Evolutionary conservation across 1,140 invertebrate genomes (phyloP).

Genomic region (Drosophila miranda): DNA sequence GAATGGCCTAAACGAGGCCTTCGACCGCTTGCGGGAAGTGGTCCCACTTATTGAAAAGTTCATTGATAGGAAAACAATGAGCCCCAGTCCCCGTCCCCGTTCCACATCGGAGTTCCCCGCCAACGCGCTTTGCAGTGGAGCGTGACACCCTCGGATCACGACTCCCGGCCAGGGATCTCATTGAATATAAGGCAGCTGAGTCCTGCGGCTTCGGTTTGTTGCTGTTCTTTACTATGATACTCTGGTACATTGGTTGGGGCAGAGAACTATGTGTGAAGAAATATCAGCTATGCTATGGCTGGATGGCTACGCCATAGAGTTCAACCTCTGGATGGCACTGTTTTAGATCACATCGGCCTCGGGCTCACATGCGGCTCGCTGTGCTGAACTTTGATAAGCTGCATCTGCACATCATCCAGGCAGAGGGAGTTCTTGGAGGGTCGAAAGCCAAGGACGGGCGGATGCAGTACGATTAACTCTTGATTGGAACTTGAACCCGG

Average conservation of each 20-base stretch:
- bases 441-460: slow-evolving; percentile 38
- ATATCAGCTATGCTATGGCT: slow-evolving; percentile 39
- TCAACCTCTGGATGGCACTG: neutral
- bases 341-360: neutral
- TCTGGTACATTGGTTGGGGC: slow-evolving; percentile 13
- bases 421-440: slow-evolving; percentile 52
- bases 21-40: slow-evolving; percentile 90
- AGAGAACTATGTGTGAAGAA: slow-evolving; percentile 34
- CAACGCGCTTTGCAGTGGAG: slow-evolving; percentile 22
- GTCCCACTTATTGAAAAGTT: slow-evolving; percentile 84
- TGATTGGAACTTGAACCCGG: slow-evolving; percentile 20
- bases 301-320: slow-evolving; percentile 20
- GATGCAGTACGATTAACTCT: slow-evolving; percentile 49
- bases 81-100: slow-evolving; percentile 20
- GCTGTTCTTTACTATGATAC: slow-evolving; percentile 24
- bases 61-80: slow-evolving; percentile 55
- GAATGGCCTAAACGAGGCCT: slow-evolving; percentile 92
- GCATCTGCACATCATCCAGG: slow-evolving; percentile 9
- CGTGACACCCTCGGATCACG: slow-evolving; percentile 38
- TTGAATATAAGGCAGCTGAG: slow-evolving; percentile 43
- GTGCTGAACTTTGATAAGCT: slow-evolving; percentile 5
- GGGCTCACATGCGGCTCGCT: neutral
- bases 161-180: slow-evolving; percentile 12
- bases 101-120: neutral
- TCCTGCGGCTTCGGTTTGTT: slow-evolving; percentile 33